These are phyloP conservation scores for Calliphora vomitoria DNA, from an alignment of 2,888 invertebrate genomes.

Conservation along the genomic window DNA sequence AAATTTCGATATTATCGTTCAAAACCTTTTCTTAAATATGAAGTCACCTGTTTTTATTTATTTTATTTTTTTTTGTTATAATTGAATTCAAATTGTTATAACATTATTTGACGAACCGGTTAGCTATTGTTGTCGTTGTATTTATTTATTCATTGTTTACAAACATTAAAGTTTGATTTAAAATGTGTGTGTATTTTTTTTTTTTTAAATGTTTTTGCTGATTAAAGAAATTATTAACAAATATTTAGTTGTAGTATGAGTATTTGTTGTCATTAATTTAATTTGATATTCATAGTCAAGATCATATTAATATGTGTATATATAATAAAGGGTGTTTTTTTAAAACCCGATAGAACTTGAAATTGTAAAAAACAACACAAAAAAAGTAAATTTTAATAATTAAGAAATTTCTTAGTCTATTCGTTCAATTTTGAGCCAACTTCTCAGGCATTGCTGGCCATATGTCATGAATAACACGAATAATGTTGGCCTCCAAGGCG, in stretches of 20 bases:
- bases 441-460: too few relatives aligned
- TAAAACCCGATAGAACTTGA: too few relatives aligned
- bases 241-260: background rate
- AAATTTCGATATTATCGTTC: too few relatives aligned
- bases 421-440: too few relatives aligned
- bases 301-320: constrained; percentile 10
- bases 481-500: too few relatives aligned
- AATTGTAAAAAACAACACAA: too few relatives aligned
- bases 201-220: constrained; percentile 32
- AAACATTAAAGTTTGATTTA: constrained; percentile 28
- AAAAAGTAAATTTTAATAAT: too few relatives aligned
- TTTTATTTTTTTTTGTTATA: background rate
- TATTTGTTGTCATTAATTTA: constrained; percentile 9
- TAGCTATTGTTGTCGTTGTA: background rate
- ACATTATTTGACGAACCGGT: constrained; percentile 36
- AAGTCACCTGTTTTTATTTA: constrained; percentile 1
- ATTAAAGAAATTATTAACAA: constrained; percentile 40
- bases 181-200: constrained; percentile 24
- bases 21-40: too few relatives aligned
- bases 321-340: background rate
- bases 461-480: too few relatives aligned
- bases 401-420: too few relatives aligned
- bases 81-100: background rate
- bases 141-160: constrained; percentile 30
- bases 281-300: constrained; percentile 62